A percentile compares a stretch with the other conserved stretches of the same genome.
Conservation (phyloP, 2,888 invertebrate genomes). For the Orchestes rusci region DNA sequence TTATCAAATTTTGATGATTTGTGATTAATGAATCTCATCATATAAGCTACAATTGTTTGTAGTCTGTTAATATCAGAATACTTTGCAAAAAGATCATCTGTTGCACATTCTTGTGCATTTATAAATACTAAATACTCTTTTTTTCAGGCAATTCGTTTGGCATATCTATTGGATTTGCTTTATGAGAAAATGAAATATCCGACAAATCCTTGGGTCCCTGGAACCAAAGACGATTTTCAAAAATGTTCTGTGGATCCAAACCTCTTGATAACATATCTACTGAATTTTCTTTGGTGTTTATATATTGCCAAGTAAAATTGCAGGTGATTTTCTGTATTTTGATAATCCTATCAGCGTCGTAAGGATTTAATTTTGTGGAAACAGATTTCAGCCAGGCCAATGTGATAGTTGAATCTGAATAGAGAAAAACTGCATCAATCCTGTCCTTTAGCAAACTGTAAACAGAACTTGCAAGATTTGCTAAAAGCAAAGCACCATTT, state of each 20-base stretch:
- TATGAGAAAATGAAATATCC: no score
- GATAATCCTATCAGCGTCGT: slow-evolving; percentile 11
- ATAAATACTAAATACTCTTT: neutral
- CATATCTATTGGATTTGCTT: no score
- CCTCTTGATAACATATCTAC: slow-evolving; percentile 18
- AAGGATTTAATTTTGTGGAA: slow-evolving; percentile 11
- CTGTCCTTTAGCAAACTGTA: slow-evolving; percentile 3
- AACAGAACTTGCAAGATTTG: slow-evolving; percentile 8
- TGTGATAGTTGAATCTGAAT: slow-evolving; percentile 20
- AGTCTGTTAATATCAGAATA: neutral
- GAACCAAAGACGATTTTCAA: slow-evolving; percentile 9
- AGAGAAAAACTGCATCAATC: slow-evolving; percentile 8
- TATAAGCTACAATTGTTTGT: neutral
- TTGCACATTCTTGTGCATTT: neutral
- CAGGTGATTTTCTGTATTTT: slow-evolving; percentile 6
- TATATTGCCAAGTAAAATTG: slow-evolving; percentile 11
- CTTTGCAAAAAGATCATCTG: neutral
- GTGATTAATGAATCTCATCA: neutral
- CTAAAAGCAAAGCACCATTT: slow-evolving; percentile 16
- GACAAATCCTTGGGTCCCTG: slow-evolving; percentile 9
- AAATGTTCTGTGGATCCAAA: slow-evolving; percentile 4
- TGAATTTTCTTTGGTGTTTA: slow-evolving; percentile 18
- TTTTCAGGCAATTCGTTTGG: neutral
- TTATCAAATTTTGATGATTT: neutral
- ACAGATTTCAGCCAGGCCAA: slow-evolving; percentile 16